Percentiles rank a stretch among this genome's conserved stretches.
phyloP scores from a whole-genome alignment of 64 coral and sea anemone genomes.

The Hydrozoanthus tunicans region DNA sequence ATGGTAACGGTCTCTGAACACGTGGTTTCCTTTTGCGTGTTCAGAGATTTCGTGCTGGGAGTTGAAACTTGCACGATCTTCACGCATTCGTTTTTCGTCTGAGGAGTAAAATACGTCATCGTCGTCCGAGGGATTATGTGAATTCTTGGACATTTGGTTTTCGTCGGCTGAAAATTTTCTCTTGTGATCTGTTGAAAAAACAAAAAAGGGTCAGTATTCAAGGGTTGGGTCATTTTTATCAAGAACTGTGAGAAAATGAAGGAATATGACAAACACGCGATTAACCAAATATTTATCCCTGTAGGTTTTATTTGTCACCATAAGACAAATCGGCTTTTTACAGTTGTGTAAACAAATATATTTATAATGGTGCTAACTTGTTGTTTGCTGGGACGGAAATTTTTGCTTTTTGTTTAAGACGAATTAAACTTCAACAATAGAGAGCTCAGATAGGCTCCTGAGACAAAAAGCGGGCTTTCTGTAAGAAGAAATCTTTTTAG shows the following conservation, averaged over 20 bases:
- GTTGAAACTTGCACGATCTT: neutral
- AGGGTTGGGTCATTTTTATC: neutral
- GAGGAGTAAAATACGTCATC: constrained; percentile 43
- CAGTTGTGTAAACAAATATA: too few species aligned
- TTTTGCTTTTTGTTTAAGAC: neutral
- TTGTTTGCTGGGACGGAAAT: constrained; percentile 1
- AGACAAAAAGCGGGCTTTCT: neutral
- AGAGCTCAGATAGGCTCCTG: neutral
- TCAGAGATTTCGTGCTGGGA: constrained; percentile 10
- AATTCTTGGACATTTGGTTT: neutral
- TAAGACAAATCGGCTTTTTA: too few species aligned
- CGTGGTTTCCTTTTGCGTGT: neutral
- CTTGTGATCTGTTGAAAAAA: constrained; percentile 32
- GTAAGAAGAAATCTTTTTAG: neutral
- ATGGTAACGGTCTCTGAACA: constrained; percentile 1
- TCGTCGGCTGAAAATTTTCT: constrained; percentile 23
- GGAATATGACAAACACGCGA: too few species aligned
- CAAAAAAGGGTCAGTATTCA: neutral
- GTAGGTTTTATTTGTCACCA: too few species aligned
- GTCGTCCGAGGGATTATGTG: constrained; percentile 1
- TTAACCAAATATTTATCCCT: too few species aligned
- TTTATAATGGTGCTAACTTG: neutral
- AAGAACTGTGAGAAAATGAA: neutral
- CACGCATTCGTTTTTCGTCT: constrained; percentile 36
- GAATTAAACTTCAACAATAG: neutral